Conservation (phyloP, 2,888 invertebrate genomes). For the Nymphalis urticae region DNA sequence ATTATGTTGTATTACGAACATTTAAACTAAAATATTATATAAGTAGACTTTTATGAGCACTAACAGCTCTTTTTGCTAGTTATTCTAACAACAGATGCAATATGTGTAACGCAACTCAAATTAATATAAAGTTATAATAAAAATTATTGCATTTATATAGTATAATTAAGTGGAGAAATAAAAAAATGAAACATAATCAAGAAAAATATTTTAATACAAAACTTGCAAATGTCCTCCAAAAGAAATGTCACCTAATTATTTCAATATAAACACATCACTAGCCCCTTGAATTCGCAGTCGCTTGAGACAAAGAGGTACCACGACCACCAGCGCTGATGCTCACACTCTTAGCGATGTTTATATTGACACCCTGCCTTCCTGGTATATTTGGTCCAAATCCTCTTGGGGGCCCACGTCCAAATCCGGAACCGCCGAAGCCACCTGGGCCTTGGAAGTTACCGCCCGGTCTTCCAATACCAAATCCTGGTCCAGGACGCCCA, state of each 20-base stretch:
- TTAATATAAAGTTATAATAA: too few relatives aligned
- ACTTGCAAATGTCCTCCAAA: too few relatives aligned
- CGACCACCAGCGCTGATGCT: slow-evolving; percentile 48
- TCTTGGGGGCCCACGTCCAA: slow-evolving; percentile 5
- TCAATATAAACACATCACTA: neutral
- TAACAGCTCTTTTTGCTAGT: too few relatives aligned
- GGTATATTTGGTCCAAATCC: slow-evolving; percentile 23
- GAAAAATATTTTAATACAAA: too few relatives aligned
- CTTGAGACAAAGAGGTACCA: slow-evolving; percentile 37
- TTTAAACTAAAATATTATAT: too few relatives aligned
- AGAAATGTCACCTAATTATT: neutral
- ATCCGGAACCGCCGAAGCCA: slow-evolving; percentile 32
- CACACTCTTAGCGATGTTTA: slow-evolving; percentile 57
- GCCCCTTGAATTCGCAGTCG: slow-evolving; percentile 39
- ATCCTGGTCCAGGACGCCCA: slow-evolving; percentile 4
- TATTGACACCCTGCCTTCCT: slow-evolving; percentile 24
- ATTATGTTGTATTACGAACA: too few relatives aligned
- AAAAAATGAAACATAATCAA: too few relatives aligned
- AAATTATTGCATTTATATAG: too few relatives aligned
- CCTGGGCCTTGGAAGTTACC: slow-evolving; percentile 19
- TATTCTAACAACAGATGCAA: too few relatives aligned
- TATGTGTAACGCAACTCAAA: too few relatives aligned
- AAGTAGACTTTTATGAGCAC: too few relatives aligned
- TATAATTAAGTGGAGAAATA: too few relatives aligned
- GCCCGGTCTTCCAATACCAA: neutral